These are phyloP conservation scores for Chromobotia macracanthus DNA, from an alignment of 2,797 vertebrate genomes.

Conservation along the genomic window DNA sequence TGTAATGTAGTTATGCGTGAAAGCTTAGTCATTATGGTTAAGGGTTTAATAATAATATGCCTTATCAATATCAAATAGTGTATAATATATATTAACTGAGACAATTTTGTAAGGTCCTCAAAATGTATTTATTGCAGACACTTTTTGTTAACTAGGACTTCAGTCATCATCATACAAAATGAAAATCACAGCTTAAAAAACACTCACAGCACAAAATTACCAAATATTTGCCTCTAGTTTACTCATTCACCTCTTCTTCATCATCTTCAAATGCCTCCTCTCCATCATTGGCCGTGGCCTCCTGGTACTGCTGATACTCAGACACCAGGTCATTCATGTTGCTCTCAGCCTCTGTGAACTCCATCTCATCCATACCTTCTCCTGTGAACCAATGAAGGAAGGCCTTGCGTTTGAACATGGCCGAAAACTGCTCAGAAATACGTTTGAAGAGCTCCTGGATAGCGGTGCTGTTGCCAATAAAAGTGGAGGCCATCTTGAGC, in stretches of 20 bases:
- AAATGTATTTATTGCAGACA: conserved; percentile 45
- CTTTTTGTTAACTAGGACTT: too few species aligned
- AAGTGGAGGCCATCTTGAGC: conserved; percentile 92
- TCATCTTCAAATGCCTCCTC: conserved; percentile 85
- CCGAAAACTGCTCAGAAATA: conserved; percentile 14
- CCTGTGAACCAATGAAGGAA: conserved; percentile 4
- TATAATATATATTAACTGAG: too few species aligned
- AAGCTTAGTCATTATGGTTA: too few species aligned
- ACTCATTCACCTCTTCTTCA: conserved; percentile 84
- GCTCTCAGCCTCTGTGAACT: conserved; percentile 71
- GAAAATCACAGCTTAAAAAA: conserved; percentile 37
- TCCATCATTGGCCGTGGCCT: conserved; percentile 82
- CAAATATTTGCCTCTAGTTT: conserved; percentile 48
- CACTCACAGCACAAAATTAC: conserved; percentile 16
- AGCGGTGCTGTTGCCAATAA: conserved; percentile 94
- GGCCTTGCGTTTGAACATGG: neutral
- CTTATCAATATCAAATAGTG: too few species aligned
- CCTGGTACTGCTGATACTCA: conserved; percentile 89
- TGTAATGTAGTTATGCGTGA: too few species aligned
- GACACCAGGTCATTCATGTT: conserved; percentile 91
- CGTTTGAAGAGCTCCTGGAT: conserved; percentile 93
- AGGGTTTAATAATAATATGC: too few species aligned
- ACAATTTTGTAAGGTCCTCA: conserved; percentile 15
- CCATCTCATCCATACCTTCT: neutral
- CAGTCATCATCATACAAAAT: too few species aligned